Conservation (phyloP, 2,888 invertebrate genomes). For the Dicyrtoma fusca region DNA sequence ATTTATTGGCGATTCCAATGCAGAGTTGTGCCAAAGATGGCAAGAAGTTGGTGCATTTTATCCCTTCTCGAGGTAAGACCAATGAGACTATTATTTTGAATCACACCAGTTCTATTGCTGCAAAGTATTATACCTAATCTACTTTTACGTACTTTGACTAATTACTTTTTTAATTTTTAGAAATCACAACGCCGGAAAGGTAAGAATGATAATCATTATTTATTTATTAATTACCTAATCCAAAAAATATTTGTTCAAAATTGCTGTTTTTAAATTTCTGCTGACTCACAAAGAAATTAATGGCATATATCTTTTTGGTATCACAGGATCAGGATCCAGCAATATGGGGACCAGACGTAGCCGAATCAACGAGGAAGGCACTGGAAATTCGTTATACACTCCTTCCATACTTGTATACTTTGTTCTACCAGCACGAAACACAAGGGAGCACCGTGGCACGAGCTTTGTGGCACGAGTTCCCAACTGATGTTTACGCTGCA, state of each 20-base stretch:
- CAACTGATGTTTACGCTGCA: conserved; percentile 67
- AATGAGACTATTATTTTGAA: neutral
- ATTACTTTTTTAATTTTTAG: neutral
- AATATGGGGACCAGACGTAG: conserved; percentile 70
- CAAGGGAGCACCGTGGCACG: conserved; percentile 75
- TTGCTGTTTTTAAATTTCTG: neutral
- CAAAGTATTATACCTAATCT: neutral
- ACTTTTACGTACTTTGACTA: neutral
- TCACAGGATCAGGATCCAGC: conserved; percentile 77
- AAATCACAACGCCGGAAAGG: neutral
- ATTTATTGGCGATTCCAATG: conserved; percentile 59
- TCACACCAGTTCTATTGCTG: too few relatives aligned
- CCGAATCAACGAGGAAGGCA: conserved; percentile 68
- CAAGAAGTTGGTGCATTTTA: conserved; percentile 62
- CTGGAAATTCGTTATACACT: conserved; percentile 71
- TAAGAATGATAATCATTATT: neutral
- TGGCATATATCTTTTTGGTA: too few relatives aligned
- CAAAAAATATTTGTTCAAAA: neutral
- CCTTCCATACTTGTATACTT: conserved; percentile 75
- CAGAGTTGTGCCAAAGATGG: conserved; percentile 65
- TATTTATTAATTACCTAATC: too few relatives aligned
- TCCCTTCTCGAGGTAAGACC: conserved; percentile 58
- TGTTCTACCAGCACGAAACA: conserved; percentile 66
- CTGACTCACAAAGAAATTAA: neutral
- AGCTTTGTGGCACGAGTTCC: conserved; percentile 68